Evolutionary conservation across 2,888 invertebrate genomes (phyloP).

Genomic region (Automeris io): DNA sequence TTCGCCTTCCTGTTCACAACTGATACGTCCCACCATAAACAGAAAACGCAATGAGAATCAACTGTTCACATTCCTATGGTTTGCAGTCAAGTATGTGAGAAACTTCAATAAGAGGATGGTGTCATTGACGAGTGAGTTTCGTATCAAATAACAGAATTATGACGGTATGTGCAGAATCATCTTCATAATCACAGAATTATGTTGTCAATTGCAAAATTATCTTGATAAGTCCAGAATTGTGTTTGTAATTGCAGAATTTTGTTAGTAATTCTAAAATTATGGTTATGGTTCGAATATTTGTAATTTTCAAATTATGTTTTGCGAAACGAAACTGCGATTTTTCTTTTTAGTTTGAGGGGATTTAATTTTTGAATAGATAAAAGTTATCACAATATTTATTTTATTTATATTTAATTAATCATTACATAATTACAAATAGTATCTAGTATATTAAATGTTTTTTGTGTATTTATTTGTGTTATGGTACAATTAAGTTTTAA

Average conservation of each 20-base stretch:
- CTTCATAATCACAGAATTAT: not conserved
- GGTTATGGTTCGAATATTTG: too few relatives aligned
- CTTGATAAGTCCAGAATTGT: not conserved
- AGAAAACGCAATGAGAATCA: constrained; percentile 58
- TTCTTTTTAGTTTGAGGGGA: too few relatives aligned
- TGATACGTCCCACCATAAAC: constrained; percentile 46
- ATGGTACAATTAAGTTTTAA: too few relatives aligned
- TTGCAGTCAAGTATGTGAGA: constrained; percentile 42
- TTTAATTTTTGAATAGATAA: too few relatives aligned
- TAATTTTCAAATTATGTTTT: too few relatives aligned
- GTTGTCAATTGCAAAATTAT: not conserved
- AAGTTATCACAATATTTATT: too few relatives aligned
- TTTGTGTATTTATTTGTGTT: too few relatives aligned
- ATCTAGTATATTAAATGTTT: too few relatives aligned
- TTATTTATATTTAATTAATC: too few relatives aligned
- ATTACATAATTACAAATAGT: too few relatives aligned
- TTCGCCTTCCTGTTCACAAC: constrained; percentile 74
- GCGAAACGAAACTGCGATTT: too few relatives aligned
- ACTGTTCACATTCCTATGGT: constrained; percentile 49
- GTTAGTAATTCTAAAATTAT: not conserved
- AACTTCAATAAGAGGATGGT: not conserved
- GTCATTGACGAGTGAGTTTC: not conserved
- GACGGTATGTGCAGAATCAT: not conserved
- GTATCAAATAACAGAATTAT: not conserved
- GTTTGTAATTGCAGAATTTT: not conserved